phyloP scores from a whole-genome alignment of 2,113 vertebrate species.

The Xenopus borealis region DNA sequence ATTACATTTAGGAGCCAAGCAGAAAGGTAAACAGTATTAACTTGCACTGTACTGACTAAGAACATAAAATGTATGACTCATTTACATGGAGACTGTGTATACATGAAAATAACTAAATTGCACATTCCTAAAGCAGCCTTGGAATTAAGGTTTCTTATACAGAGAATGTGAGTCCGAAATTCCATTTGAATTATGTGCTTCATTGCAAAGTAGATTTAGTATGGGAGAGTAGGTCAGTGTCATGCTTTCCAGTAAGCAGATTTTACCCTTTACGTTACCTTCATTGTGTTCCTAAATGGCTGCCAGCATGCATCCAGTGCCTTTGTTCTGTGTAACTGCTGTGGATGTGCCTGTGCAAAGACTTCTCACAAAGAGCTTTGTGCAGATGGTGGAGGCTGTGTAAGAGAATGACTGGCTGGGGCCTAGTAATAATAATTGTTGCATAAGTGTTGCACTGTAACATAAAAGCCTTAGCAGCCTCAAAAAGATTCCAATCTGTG shows the following conservation, averaged over 20 bases:
- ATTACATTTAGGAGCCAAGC: too few relatives aligned
- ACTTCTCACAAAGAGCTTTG: slow-evolving; percentile 4
- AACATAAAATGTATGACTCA: too few relatives aligned
- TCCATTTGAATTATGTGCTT: too few relatives aligned
- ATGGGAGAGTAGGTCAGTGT: background rate
- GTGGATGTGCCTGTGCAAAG: slow-evolving; percentile 7
- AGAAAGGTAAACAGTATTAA: too few relatives aligned
- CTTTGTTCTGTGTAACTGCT: slow-evolving; percentile 17
- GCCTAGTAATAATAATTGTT: slow-evolving; percentile 12
- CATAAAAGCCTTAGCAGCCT: slow-evolving; percentile 1
- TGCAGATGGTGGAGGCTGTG: background rate
- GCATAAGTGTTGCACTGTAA: slow-evolving; percentile 1
- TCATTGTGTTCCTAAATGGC: slow-evolving; percentile 14
- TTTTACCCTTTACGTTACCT: slow-evolving; percentile 11
- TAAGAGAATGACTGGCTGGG: slow-evolving; percentile 10
- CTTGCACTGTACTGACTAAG: too few relatives aligned
- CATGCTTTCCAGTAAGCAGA: slow-evolving; percentile 1
- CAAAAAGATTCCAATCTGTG: background rate
- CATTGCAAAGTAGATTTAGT: too few relatives aligned
- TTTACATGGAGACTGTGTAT: too few relatives aligned
- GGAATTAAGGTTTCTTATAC: too few relatives aligned
- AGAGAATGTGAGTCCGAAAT: too few relatives aligned
- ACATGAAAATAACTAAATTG: too few relatives aligned
- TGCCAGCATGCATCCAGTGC: slow-evolving; percentile 8
- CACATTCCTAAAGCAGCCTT: too few relatives aligned